Evolutionary conservation across 2,797 vertebrate genomes (phyloP).

Genomic region (Pterois miles): DNA sequence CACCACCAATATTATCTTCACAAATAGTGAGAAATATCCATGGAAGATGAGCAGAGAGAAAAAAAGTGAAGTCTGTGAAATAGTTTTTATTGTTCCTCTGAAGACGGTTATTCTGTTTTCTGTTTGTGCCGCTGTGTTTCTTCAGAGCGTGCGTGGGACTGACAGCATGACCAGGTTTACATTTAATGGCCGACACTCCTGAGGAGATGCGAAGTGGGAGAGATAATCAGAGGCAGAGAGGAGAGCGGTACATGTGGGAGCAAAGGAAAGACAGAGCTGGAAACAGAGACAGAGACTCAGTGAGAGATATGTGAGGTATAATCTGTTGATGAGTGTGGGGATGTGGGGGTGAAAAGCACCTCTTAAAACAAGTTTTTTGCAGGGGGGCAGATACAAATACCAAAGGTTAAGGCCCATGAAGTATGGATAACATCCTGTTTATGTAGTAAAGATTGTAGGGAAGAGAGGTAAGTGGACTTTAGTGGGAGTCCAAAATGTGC

Average conservation of each 20-base stretch:
- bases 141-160: slow-evolving; percentile 48
- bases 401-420: slow-evolving; percentile 59
- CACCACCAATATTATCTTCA: slow-evolving; percentile 31
- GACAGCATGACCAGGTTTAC: slow-evolving; percentile 65
- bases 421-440: slow-evolving; percentile 67
- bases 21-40: slow-evolving; percentile 53
- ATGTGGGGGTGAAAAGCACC: slow-evolving; percentile 54
- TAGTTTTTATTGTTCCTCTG: slow-evolving; percentile 54
- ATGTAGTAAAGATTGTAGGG: slow-evolving; percentile 47
- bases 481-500: slow-evolving; percentile 32
- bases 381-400: slow-evolving; percentile 44
- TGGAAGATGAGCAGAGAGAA: slow-evolving; percentile 36
- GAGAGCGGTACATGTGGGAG: slow-evolving; percentile 70
- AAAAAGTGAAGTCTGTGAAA: slow-evolving; percentile 40
- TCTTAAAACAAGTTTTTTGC: slow-evolving; percentile 64
- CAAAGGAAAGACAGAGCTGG: slow-evolving; percentile 41
- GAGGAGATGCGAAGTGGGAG: slow-evolving; percentile 76
- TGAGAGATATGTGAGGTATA: slow-evolving; percentile 53
- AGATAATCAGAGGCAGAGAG: slow-evolving; percentile 79
- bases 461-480: slow-evolving; percentile 25
- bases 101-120: slow-evolving; percentile 47
- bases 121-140: slow-evolving; percentile 37
- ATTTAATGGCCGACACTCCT: slow-evolving; percentile 79
- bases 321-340: slow-evolving; percentile 38
- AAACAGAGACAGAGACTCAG: slow-evolving; percentile 48